These are phyloP conservation scores for Griposia aprilina DNA, from an alignment of 2,888 invertebrate species.

Conservation along the genomic window DNA sequence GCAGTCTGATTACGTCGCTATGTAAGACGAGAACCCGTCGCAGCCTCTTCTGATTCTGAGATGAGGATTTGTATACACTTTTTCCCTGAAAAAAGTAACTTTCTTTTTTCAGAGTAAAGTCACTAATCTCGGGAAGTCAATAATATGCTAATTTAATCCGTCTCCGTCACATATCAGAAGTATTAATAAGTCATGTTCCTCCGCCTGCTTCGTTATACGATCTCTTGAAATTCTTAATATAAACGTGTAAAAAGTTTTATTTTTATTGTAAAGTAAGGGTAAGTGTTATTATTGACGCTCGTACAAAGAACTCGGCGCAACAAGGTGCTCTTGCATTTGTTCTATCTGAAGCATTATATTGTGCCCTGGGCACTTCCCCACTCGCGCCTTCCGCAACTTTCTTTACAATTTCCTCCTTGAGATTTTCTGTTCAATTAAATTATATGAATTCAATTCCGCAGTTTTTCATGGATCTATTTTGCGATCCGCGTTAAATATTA, in stretches of 20 bases:
- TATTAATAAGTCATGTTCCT: conserved; percentile 55
- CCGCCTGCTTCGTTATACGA: conserved; percentile 40
- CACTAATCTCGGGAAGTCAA: conserved; percentile 66
- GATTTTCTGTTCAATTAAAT: conserved; percentile 85
- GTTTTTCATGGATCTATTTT: conserved; percentile 79
- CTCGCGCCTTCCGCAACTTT: conserved; percentile 81
- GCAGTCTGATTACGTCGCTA: conserved; percentile 86
- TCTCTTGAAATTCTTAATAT: conserved; percentile 55
- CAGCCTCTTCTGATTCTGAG: conserved; percentile 79
- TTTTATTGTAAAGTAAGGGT: conserved; percentile 72
- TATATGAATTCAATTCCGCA: conserved; percentile 83
- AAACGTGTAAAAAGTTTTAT: conserved; percentile 63
- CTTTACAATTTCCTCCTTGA: conserved; percentile 82
- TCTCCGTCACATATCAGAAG: conserved; percentile 57
- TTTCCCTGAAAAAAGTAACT: conserved; percentile 62
- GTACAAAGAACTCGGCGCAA: conserved; percentile 79
- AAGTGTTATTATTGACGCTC: conserved; percentile 81
- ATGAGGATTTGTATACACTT: conserved; percentile 77
- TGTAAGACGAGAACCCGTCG: conserved; percentile 80
- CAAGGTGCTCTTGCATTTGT: conserved; percentile 83
- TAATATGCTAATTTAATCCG: conserved; percentile 64
- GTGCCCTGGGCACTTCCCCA: conserved; percentile 80
- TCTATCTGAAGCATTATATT: conserved; percentile 84
- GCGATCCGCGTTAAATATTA: conserved; percentile 79
- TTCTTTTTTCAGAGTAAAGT: conserved; percentile 53